phyloP scores from a whole-genome alignment of 2,888 invertebrate species.

The Rambutsinella grinnellia region DNA sequence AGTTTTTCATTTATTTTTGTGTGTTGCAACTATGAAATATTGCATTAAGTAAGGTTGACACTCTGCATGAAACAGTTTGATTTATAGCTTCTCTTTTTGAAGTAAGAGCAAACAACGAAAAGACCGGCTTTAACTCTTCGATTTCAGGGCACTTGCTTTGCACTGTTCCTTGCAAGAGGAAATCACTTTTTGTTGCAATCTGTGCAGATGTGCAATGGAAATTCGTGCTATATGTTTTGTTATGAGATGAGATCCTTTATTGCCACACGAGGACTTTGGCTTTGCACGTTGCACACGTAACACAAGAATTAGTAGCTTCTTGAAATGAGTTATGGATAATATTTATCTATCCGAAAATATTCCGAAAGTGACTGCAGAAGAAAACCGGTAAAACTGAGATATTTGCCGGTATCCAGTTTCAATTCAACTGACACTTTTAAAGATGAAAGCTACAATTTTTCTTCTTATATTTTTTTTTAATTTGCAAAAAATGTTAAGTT shows the following conservation, averaged over 20 bases:
- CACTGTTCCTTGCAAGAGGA: neutral
- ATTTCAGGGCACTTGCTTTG: conserved; percentile 13
- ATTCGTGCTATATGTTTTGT: neutral
- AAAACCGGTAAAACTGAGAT: no score
- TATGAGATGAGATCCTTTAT: conserved; percentile 40
- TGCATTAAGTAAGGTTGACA: conserved; percentile 35
- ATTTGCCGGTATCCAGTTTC: no score
- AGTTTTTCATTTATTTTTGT: no score
- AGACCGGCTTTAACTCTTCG: neutral
- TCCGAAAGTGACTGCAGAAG: no score
- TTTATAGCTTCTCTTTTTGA: conserved; percentile 35
- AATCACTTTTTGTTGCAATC: neutral
- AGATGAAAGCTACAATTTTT: no score
- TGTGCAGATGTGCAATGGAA: no score
- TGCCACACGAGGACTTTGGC: neutral
- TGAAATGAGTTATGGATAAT: conserved; percentile 38
- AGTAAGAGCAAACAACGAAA: conserved; percentile 30
- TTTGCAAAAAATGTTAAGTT: no score
- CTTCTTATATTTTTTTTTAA: no score
- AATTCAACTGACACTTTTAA: no score
- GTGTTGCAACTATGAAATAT: no score
- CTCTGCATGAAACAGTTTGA: conserved; percentile 41
- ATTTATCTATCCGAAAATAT: no score
- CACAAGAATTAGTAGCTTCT: conserved; percentile 13
- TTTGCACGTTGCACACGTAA: conserved; percentile 32